A percentile compares a stretch with the other conserved stretches of the same genome.
Evolutionary conservation across 1,140 invertebrate species (phyloP).

Genomic region (Rhopalosiphum padi): DNA sequence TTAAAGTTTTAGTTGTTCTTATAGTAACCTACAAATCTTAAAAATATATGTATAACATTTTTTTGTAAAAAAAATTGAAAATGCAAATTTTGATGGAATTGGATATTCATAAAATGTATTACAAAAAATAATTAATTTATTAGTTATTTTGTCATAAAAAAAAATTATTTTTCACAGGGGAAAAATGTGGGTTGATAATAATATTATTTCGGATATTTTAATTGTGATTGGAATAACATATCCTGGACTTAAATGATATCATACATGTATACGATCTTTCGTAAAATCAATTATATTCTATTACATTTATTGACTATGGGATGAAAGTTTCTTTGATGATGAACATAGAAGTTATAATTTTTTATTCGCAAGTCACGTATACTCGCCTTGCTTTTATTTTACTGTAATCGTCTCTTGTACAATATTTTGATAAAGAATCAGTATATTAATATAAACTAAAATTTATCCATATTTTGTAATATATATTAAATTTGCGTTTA

Average conservation of each 20-base stretch:
- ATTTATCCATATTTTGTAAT: not conserved
- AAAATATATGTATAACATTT: not conserved
- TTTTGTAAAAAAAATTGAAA: too few species aligned
- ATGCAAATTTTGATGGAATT: not conserved
- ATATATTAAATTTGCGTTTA: not conserved
- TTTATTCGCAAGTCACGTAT: conserved; percentile 23
- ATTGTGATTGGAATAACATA: too few species aligned
- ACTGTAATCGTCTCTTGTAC: not conserved
- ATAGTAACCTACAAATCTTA: not conserved
- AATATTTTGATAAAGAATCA: not conserved
- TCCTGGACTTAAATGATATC: not conserved
- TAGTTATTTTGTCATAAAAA: not conserved
- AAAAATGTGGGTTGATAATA: not conserved
- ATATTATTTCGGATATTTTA: too few species aligned
- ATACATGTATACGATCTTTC: not conserved
- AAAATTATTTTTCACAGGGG: not conserved
- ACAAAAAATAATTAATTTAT: not conserved
- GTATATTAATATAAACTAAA: not conserved
- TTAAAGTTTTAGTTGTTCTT: too few species aligned
- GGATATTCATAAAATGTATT: not conserved
- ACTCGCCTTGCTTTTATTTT: not conserved
- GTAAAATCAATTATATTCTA: not conserved
- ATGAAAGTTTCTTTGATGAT: conserved; percentile 16
- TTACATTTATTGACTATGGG: not conserved
- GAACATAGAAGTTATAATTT: conserved; percentile 21